Evolutionary conservation across 2,888 invertebrate genomes (phyloP).

Genomic region (Apamea sordens): DNA sequence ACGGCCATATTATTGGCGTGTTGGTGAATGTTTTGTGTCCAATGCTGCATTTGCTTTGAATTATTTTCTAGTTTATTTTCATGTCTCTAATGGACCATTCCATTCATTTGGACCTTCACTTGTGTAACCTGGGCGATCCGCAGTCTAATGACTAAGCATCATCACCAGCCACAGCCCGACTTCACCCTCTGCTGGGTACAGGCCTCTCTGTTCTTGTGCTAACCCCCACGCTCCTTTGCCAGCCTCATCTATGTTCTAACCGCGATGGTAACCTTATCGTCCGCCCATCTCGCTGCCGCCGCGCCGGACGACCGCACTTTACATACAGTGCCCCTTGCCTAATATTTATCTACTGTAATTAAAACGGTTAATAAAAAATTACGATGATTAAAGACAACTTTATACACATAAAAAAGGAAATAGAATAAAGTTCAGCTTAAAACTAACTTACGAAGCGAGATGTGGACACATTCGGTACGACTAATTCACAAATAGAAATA

Average conservation of each 20-base stretch:
- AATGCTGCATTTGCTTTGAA: conserved; percentile 21
- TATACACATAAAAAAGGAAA: background rate
- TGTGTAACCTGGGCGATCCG: background rate
- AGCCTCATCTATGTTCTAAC: background rate
- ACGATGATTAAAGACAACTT: background rate
- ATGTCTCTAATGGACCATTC: background rate
- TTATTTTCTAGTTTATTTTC: background rate
- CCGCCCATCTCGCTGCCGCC: background rate
- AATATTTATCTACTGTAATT: background rate
- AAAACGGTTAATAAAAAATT: background rate
- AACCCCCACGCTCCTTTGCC: no score
- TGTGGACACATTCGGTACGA: background rate
- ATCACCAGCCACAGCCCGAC: background rate
- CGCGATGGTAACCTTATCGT: background rate
- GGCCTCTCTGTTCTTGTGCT: background rate
- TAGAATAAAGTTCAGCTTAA: background rate
- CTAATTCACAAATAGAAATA: background rate
- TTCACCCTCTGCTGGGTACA: background rate
- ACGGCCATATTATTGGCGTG: conserved; percentile 17
- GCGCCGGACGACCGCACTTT: background rate
- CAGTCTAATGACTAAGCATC: background rate
- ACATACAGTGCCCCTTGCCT: background rate
- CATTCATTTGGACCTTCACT: no score
- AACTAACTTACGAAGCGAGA: background rate
- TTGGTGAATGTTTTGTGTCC: conserved; percentile 27